Evolutionary conservation across 92 coral and sea anemone genomes (phyloP).

Genomic region (Anthopleura xanthogrammica): DNA sequence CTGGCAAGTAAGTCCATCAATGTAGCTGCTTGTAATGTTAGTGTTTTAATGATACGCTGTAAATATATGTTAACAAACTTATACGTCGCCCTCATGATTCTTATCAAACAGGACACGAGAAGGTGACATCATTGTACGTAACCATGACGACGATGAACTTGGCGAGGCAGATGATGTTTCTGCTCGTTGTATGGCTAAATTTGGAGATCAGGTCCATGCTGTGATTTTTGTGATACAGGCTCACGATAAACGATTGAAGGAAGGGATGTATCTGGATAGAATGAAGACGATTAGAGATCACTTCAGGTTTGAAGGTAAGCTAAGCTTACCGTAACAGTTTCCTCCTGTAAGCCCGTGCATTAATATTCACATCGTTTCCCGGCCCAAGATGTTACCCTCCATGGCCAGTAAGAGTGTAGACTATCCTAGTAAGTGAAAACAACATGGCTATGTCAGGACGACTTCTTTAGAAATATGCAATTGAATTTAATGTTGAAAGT

Average conservation of each 20-base stretch:
- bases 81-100: no score
- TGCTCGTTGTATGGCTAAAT: constrained; percentile 23
- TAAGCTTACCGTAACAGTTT: background rate
- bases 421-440: no score
- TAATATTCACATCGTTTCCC: no score
- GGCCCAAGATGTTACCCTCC: no score
- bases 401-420: no score
- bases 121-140: constrained; percentile 50
- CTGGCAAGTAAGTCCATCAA: constrained; percentile 55
- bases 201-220: constrained; percentile 67
- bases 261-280: constrained; percentile 50
- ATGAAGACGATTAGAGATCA: constrained; percentile 70
- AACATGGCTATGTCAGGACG: no score
- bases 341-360: no score
- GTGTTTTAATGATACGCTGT: no score
- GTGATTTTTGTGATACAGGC: constrained; percentile 80
- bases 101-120: constrained; percentile 42
- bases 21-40: background rate
- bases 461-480: no score
- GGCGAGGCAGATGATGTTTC: constrained; percentile 1
- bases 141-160: constrained; percentile 23
- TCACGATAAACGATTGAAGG: constrained; percentile 63
- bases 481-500: no score
- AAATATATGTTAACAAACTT: no score
- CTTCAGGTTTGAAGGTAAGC: constrained; percentile 69